A percentile compares a stretch with the other conserved stretches of the same genome.
Conservation (phyloP, 2,888 invertebrate genomes). For the Gastracanthus pulcherrimus region DNA sequence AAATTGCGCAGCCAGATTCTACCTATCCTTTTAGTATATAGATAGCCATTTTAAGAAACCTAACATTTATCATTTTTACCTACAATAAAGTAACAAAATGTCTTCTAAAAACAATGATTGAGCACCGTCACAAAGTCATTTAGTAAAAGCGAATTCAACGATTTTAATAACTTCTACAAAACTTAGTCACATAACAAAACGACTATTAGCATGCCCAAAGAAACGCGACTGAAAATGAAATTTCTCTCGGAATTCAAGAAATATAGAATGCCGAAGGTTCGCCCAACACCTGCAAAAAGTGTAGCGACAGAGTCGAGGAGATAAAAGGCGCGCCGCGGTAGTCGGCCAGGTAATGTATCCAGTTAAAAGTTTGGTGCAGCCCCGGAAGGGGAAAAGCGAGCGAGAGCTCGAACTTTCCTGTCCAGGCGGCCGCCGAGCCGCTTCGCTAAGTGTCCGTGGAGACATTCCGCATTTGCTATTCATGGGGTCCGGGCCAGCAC, state of each 20-base stretch:
- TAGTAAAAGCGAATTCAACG: no score
- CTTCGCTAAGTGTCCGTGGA: constrained; percentile 65
- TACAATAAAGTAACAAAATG: no score
- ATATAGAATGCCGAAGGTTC: not conserved
- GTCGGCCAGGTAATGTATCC: constrained; percentile 74
- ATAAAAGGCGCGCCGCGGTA: constrained; percentile 61
- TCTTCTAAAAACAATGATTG: no score
- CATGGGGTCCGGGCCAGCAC: constrained; percentile 65
- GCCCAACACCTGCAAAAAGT: not conserved
- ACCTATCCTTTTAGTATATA: no score
- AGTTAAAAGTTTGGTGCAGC: constrained; percentile 73
- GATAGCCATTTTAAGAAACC: no score
- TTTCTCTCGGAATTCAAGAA: not conserved
- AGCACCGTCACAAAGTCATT: no score
- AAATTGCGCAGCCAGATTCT: no score
- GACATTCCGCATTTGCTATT: constrained; percentile 75
- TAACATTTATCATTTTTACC: no score
- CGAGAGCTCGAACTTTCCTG: constrained; percentile 26
- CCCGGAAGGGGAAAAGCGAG: not conserved
- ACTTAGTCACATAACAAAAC: no score
- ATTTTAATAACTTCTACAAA: no score
- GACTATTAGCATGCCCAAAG: no score
- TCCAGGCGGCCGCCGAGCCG: constrained; percentile 42
- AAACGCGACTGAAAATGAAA: no score
- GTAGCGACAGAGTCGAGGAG: constrained; percentile 59